phyloP scores from a whole-genome alignment of 2,113 vertebrate species.

The Hydrolagus affinis region DNA sequence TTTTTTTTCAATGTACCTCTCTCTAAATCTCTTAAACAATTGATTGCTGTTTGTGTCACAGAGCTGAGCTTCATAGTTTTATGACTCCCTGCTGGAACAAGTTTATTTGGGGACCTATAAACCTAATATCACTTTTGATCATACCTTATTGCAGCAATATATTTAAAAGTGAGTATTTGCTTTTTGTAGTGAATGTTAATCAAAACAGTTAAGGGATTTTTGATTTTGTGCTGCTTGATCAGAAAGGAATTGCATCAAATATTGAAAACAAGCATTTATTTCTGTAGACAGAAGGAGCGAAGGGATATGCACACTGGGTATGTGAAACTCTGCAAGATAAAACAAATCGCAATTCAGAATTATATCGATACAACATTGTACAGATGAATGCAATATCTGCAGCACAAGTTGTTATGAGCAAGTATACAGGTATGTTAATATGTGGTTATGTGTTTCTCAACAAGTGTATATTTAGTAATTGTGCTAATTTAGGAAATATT shows the following conservation, averaged over 20 bases:
- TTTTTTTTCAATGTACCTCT: too few relatives aligned
- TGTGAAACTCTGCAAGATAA: slow-evolving; percentile 84
- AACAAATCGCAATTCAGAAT: slow-evolving; percentile 79
- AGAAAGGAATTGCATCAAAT: not conserved
- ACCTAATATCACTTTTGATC: too few relatives aligned
- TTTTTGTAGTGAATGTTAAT: slow-evolving; percentile 4
- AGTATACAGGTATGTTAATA: slow-evolving; percentile 71
- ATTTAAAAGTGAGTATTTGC: not conserved
- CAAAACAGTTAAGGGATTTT: not conserved
- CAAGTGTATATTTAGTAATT: not conserved
- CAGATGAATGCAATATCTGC: slow-evolving; percentile 89
- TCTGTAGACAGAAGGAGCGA: slow-evolving; percentile 79
- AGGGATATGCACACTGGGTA: slow-evolving; percentile 90
- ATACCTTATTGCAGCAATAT: too few relatives aligned
- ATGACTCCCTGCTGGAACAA: not conserved
- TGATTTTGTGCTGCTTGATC: not conserved
- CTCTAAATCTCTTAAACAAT: too few relatives aligned
- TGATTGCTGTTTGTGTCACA: not conserved
- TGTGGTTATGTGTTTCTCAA: not conserved
- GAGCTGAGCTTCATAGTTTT: not conserved
- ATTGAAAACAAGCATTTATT: slow-evolving; percentile 28
- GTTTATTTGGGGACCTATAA: not conserved
- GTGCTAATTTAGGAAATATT: not conserved
- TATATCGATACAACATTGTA: slow-evolving; percentile 84
- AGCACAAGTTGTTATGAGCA: slow-evolving; percentile 79